These are phyloP conservation scores for Boloria selene DNA, from an alignment of 2,888 invertebrate species.

Conservation along the genomic window DNA sequence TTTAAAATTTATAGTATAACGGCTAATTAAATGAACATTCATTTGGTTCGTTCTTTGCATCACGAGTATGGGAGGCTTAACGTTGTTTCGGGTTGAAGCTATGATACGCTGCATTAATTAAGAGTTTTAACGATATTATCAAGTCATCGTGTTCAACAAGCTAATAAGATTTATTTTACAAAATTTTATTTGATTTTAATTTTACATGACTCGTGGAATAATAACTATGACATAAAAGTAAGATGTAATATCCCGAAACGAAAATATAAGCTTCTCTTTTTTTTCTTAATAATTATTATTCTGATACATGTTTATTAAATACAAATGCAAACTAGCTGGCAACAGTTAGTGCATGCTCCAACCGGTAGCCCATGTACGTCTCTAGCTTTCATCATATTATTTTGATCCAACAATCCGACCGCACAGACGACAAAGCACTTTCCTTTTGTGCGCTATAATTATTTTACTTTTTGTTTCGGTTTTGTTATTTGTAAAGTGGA, in stretches of 20 bases:
- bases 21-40: constrained; percentile 75
- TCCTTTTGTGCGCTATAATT: too few species aligned
- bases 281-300: too few species aligned
- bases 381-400: too few species aligned
- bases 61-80: constrained; percentile 63
- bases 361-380: constrained; percentile 18
- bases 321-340: constrained; percentile 23
- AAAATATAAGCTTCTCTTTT: too few species aligned
- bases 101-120: constrained; percentile 68
- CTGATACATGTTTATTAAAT: constrained; percentile 33
- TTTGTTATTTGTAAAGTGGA: too few species aligned
- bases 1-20: constrained; percentile 77
- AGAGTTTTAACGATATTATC: constrained; percentile 64
- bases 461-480: too few species aligned
- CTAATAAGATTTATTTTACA: background rate
- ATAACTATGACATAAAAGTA: too few species aligned
- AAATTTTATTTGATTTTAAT: too few species aligned
- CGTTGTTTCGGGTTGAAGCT: constrained; percentile 54
- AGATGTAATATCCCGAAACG: too few species aligned
- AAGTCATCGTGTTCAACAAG: constrained; percentile 40
- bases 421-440: too few species aligned
- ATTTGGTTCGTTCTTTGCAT: constrained; percentile 64
- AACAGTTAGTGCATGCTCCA: constrained; percentile 19
- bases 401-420: too few species aligned
- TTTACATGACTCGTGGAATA: too few species aligned